A percentile compares a stretch with the other conserved stretches of the same genome.
Evolutionary conservation across 1,140 invertebrate species (phyloP).

Genomic region (Oscheius sp.): DNA sequence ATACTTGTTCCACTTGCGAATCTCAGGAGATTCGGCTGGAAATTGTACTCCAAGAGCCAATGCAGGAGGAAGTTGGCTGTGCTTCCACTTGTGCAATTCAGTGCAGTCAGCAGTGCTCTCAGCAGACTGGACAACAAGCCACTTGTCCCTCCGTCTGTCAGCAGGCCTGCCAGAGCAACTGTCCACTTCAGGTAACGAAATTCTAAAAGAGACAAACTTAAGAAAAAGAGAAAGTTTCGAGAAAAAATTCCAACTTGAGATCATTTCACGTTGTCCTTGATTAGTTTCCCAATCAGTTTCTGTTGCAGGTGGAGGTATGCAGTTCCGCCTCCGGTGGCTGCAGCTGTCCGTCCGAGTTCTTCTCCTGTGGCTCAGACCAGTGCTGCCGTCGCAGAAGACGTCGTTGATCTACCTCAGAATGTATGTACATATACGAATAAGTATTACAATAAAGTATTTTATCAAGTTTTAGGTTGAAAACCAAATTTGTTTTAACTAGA

Average conservation of each 20-base stretch:
- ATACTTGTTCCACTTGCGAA: not conserved
- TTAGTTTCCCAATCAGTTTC: not conserved
- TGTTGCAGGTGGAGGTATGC: not conserved
- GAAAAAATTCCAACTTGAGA: too few species aligned
- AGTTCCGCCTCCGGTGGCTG: not conserved
- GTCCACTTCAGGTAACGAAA: constrained; percentile 25
- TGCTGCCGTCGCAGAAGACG: constrained; percentile 29
- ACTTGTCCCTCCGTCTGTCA: constrained; percentile 16
- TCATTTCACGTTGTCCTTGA: not conserved
- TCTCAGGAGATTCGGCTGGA: constrained; percentile 12
- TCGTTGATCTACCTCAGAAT: not conserved
- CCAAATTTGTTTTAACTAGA: too few species aligned
- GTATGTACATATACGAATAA: not conserved
- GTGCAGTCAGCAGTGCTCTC: constrained; percentile 13
- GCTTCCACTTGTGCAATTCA: constrained; percentile 14
- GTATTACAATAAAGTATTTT: not conserved
- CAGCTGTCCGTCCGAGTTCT: constrained; percentile 14
- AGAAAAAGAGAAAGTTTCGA: too few species aligned
- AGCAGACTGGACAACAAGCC: constrained; percentile 3
- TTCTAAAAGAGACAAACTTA: too few species aligned
- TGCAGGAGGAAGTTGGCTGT: constrained; percentile 14
- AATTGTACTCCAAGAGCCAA: constrained; percentile 16
- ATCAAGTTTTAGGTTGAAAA: too few species aligned
- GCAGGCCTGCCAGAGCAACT: constrained; percentile 20
- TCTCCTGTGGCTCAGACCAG: constrained; percentile 14